phyloP scores from a whole-genome alignment of 2,888 invertebrate genomes.

The Gymnosoma rotundatum region DNA sequence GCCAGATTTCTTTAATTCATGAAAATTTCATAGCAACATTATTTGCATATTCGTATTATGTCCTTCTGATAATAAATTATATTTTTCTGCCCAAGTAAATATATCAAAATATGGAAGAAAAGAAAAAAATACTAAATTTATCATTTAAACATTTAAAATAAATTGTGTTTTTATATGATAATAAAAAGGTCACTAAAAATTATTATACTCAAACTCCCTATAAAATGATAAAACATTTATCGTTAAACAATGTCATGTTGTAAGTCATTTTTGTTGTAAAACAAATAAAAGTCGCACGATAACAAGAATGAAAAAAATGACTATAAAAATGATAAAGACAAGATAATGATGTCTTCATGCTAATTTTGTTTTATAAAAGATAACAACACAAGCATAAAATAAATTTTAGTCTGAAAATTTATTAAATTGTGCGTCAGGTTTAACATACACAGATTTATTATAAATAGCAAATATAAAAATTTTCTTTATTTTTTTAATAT shows the following conservation, averaged over 20 bases:
- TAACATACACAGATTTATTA: neutral
- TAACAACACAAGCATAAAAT: too few relatives aligned
- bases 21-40: neutral
- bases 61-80: neutral
- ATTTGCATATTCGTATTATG: neutral
- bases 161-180: conserved; percentile 38
- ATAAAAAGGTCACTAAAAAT: conserved; percentile 21
- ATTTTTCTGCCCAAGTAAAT: neutral
- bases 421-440: neutral
- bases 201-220: neutral
- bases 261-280: neutral
- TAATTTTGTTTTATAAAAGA: neutral
- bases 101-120: too few relatives aligned
- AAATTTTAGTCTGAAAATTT: neutral
- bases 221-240: neutral
- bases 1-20: neutral
- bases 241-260: neutral
- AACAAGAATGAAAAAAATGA: too few relatives aligned
- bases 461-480: too few relatives aligned
- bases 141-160: conserved; percentile 47
- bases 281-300: neutral
- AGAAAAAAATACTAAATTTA: neutral
- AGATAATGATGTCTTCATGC: neutral
- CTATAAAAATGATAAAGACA: neutral
- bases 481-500: too few relatives aligned